These are phyloP conservation scores for Trichosurus vulpecula DNA, from an alignment of 2,797 vertebrate genomes.

Conservation along the genomic window DNA sequence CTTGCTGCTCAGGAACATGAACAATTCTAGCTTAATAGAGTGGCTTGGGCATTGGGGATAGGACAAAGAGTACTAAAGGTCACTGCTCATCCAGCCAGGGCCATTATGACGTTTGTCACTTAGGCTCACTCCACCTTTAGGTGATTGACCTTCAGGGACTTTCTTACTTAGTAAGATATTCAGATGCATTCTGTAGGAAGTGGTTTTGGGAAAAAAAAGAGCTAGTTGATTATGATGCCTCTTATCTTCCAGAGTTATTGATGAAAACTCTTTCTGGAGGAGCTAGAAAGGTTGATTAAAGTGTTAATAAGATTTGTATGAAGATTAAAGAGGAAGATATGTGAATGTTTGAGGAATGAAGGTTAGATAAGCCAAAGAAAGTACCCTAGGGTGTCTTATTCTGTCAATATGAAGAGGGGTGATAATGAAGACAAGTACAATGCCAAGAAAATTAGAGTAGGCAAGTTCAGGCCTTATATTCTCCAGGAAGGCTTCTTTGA, in stretches of 20 bases:
- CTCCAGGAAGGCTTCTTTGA: not conserved
- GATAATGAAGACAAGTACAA: not conserved
- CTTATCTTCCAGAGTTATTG: not conserved
- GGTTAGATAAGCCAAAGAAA: not conserved
- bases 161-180: not conserved
- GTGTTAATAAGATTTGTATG: not conserved
- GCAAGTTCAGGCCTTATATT: not conserved
- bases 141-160: not conserved
- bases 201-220: not conserved
- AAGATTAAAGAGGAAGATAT: not conserved
- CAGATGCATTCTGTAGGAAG: not conserved
- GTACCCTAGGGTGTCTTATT: not conserved
- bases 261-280: not conserved
- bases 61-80: not conserved
- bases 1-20: not conserved
- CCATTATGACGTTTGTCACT: not conserved
- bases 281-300: not conserved
- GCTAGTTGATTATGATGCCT: not conserved
- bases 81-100: fast-evolving
- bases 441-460: not conserved
- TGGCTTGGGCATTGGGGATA: not conserved
- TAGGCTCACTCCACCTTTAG: not conserved
- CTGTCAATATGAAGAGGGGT: not conserved
- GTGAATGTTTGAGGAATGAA: not conserved
- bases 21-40: not conserved